Evolutionary conservation across 2,797 vertebrate species (phyloP).

Genomic region (Ciconia nigra): DNA sequence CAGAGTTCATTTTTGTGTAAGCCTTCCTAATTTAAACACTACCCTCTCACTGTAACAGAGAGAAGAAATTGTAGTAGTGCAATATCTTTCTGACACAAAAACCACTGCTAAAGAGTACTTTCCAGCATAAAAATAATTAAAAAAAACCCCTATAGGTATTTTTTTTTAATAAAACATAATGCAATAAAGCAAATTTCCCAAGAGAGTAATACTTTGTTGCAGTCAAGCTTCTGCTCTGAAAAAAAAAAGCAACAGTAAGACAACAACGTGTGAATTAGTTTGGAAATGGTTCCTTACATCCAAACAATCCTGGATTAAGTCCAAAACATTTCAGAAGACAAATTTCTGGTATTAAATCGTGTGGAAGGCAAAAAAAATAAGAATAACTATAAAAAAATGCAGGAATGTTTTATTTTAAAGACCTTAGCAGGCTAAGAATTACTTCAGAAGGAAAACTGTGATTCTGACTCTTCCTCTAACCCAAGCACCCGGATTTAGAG

Average conservation of each 20-base stretch:
- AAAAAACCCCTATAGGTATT: background rate
- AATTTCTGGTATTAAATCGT: background rate
- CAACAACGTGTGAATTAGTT: background rate
- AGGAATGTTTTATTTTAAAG: background rate
- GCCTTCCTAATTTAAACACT: background rate
- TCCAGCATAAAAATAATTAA: background rate
- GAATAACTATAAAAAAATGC: background rate
- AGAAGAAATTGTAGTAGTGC: background rate
- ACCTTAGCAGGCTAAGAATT: background rate
- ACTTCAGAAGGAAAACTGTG: background rate
- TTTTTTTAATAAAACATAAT: background rate
- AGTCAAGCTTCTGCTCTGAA: background rate
- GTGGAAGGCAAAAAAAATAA: background rate
- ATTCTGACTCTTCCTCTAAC: background rate
- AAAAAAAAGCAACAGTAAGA: background rate
- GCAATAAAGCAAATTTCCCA: background rate
- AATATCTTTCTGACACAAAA: background rate
- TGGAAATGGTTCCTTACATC: background rate
- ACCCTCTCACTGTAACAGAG: background rate
- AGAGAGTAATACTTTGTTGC: background rate
- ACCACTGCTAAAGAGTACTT: background rate
- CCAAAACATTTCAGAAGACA: background rate
- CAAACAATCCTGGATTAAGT: background rate
- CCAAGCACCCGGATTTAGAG: fast-evolving
- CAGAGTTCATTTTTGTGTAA: background rate